Base-by-base conservation (phyloP, 1,140 invertebrate genomes). In the Dysdera silvatica region DNA sequence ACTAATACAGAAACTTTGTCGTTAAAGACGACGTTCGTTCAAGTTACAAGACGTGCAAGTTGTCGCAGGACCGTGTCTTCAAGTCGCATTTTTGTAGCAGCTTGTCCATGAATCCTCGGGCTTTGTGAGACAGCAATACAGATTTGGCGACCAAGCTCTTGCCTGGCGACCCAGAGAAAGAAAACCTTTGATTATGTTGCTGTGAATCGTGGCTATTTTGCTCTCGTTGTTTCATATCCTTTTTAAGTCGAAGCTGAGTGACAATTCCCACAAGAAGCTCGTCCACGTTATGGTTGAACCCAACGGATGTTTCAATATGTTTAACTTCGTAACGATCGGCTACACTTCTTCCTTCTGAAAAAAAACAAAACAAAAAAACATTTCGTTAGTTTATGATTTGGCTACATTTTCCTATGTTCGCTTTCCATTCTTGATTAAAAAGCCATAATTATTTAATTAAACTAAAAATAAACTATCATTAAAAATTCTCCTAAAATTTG, bases 271-370 rank as follows among this genome's bases (percentile, higher is more conserved):
- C 86, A 7, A 91, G 74, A 0, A 91, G 77, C 68, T 90, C 86
- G 69, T 91, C 87, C 1, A 91, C 85, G 68, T 89, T 86, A 68
- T 89, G 86, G 61, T 87, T 86, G 24, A 91, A 75, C 0, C 86
- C 85, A 7, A 85, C 85, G 0, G 87, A 89, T 0, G 87, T 87
- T 74, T 91, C 88, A 65, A 89, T 88, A 71, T 88, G 88, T 70
- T 88, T 89, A 71, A 86, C 87, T 26, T 83, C 63, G 4, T 33
- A 49, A 14, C 33, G 82, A 67, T 84, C 85, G 20, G 80, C 82
- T 61, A 81, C 82, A 18, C 86, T 85, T 58, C 82, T 79, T 3
- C 85, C 86, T 68, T 84, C 86, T 87, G 71, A 32, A 72, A 65
- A 40, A 43, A 29, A n/a, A n/a, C n/a, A n/a, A n/a, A n/a, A n/a